These are phyloP conservation scores for Puntigrus tetrazona DNA, from an alignment of 2,113 vertebrate genomes.

Conservation along the genomic window DNA sequence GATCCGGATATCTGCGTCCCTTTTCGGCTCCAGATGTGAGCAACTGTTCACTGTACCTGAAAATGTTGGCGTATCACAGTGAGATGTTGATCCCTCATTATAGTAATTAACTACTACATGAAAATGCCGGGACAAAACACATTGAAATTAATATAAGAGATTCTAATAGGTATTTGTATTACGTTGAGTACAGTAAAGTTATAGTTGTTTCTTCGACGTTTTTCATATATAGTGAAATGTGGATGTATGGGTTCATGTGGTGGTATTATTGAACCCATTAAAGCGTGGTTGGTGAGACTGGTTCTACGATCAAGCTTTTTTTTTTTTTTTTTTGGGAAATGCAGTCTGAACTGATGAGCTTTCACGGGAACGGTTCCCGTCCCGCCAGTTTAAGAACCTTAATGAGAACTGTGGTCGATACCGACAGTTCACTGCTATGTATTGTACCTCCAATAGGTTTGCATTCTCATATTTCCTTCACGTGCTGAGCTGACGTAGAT, in stretches of 20 bases:
- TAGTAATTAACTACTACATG: neutral
- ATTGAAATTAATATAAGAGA: neutral
- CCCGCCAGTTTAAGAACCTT: neutral
- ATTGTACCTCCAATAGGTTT: neutral
- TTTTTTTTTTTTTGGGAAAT: no score
- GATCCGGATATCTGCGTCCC: neutral
- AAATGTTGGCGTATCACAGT: neutral
- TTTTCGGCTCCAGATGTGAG: neutral
- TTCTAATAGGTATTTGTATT: neutral
- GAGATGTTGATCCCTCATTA: neutral
- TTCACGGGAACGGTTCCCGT: neutral
- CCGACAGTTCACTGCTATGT: neutral
- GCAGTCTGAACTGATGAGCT: neutral
- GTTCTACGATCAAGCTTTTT: no score
- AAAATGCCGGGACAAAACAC: neutral
- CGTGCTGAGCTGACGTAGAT: neutral
- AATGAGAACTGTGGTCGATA: neutral
- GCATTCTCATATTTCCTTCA: neutral
- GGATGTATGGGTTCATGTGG: neutral
- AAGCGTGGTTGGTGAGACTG: no score
- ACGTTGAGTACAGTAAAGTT: neutral
- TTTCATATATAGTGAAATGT: neutral
- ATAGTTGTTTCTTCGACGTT: neutral
- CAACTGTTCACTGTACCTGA: neutral
- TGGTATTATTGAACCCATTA: neutral